phyloP scores from a whole-genome alignment of 2,888 invertebrate species.

The Drosophila leonis region DNA sequence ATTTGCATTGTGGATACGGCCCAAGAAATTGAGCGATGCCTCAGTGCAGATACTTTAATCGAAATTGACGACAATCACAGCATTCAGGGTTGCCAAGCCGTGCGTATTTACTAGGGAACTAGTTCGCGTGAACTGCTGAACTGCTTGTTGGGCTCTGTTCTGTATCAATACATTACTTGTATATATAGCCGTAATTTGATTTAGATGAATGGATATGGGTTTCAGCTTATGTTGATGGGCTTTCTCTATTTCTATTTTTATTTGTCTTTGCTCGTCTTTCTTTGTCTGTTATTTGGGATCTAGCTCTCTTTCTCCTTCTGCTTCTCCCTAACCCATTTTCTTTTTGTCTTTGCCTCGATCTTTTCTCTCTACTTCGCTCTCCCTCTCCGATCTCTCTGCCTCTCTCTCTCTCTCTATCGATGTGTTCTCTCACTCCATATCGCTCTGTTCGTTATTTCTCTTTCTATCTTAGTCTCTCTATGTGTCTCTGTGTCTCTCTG shows the following conservation, averaged over 20 bases:
- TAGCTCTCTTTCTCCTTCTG: neutral
- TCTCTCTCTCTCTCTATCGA: too few species aligned
- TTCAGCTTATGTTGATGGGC: neutral
- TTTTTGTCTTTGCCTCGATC: too few species aligned
- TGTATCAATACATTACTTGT: too few species aligned
- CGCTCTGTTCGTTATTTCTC: too few species aligned
- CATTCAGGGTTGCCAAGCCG: slow-evolving; percentile 11
- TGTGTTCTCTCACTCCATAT: too few species aligned
- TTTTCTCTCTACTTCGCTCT: too few species aligned
- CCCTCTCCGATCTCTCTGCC: too few species aligned
- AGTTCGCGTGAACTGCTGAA: neutral
- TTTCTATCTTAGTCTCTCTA: too few species aligned
- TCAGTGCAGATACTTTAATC: slow-evolving; percentile 52
- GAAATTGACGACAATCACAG: slow-evolving; percentile 40
- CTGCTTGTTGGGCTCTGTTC: neutral
- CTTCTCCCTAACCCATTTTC: neutral
- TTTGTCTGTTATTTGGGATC: too few species aligned
- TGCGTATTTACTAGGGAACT: neutral
- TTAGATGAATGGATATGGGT: neutral
- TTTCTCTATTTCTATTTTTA: neutral
- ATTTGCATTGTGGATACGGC: slow-evolving; percentile 75
- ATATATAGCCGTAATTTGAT: neutral
- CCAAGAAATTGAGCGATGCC: slow-evolving; percentile 60
- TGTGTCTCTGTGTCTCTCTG: too few species aligned
- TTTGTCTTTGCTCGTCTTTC: too few species aligned